These are phyloP conservation scores for Laticauda laticaudata DNA, from an alignment of 2,113 vertebrate genomes.

Conservation along the genomic window DNA sequence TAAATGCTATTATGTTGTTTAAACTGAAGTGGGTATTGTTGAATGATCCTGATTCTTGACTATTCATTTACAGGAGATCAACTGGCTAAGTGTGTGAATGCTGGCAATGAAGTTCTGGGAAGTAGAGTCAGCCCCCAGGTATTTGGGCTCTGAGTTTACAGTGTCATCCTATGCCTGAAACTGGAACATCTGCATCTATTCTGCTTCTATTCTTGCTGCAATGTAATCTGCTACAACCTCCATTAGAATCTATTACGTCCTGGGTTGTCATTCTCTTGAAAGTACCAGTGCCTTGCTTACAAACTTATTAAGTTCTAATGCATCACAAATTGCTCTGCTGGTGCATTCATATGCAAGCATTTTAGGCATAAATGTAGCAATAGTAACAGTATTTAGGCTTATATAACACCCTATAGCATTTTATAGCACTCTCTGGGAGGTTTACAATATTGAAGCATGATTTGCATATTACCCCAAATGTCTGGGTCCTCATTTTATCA, in stretches of 20 bases:
- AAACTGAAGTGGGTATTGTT: not conserved
- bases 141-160: constrained; percentile 9
- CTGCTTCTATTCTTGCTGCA: not conserved
- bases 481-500: not conserved
- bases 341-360: not conserved
- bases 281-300: not conserved
- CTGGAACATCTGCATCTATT: not conserved
- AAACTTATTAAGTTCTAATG: not conserved
- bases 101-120: constrained; percentile 45
- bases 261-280: not conserved
- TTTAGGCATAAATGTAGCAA: not conserved
- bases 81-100: constrained; percentile 57
- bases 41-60: not conserved
- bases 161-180: constrained; percentile 17
- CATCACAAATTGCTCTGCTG: not conserved
- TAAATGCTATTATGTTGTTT: not conserved
- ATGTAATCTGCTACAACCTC: not conserved
- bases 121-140: constrained; percentile 44
- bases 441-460: not conserved
- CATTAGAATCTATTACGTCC: not conserved
- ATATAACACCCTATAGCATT: not conserved
- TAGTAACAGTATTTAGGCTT: not conserved
- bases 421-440: not conserved
- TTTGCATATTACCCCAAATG: not conserved
- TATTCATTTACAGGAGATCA: constrained; percentile 43